Evolutionary conservation across 2,797 vertebrate genomes (phyloP).

Genomic region (Emys orbicularis): DNA sequence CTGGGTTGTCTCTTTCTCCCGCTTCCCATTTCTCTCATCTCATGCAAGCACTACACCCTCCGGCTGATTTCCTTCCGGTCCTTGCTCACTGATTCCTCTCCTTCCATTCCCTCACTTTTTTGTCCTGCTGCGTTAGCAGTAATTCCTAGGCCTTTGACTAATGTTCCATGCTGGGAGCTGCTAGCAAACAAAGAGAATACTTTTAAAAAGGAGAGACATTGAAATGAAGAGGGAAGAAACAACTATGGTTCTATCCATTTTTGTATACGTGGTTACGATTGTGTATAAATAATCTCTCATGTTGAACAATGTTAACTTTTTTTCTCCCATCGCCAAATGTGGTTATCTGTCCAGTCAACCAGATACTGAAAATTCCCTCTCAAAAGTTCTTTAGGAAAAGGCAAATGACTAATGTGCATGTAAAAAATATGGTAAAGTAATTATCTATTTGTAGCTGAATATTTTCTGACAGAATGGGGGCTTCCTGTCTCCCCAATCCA

Average conservation of each 20-base stretch:
- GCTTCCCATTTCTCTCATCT: slow-evolving; percentile 40
- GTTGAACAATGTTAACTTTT: background rate
- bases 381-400: background rate
- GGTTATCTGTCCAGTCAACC: background rate
- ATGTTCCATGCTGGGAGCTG: slow-evolving; percentile 66
- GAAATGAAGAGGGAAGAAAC: slow-evolving; percentile 65
- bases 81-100: slow-evolving; percentile 51
- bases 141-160: slow-evolving; percentile 79
- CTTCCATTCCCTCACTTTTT: slow-evolving; percentile 52
- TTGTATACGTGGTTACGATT: background rate
- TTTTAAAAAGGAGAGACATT: slow-evolving; percentile 75
- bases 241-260: background rate
- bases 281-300: background rate
- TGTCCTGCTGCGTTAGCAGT: slow-evolving; percentile 75
- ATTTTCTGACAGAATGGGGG: background rate
- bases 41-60: slow-evolving; percentile 52
- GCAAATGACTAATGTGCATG: background rate
- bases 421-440: background rate
- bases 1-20: slow-evolving; percentile 26
- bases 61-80: slow-evolving; percentile 57
- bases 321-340: no score
- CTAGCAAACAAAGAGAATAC: slow-evolving; percentile 78
- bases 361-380: background rate
- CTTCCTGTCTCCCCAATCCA: background rate
- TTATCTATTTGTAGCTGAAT: background rate